Evolutionary conservation across 2,888 invertebrate species (phyloP).

Genomic region (Blastobasis adustella): DNA sequence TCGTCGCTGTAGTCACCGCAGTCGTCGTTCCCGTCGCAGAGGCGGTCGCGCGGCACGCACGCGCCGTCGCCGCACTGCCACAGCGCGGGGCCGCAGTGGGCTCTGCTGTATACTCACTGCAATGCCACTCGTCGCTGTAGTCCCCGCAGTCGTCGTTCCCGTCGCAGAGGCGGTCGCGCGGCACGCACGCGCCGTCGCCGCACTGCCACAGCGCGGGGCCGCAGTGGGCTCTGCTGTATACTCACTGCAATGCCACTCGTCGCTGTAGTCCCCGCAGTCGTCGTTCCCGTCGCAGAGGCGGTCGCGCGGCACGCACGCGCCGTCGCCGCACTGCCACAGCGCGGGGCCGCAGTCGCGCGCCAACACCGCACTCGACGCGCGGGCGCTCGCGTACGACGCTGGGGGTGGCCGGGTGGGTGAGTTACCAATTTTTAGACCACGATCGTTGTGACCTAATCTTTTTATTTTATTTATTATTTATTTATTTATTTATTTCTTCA

Average conservation of each 20-base stretch:
- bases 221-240: slow-evolving; percentile 11
- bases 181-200: slow-evolving; percentile 83
- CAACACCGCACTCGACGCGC: slow-evolving; percentile 53
- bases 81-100: slow-evolving; percentile 19
- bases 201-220: slow-evolving; percentile 72
- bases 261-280: slow-evolving; percentile 82
- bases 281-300: slow-evolving; percentile 83
- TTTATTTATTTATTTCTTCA: too few relatives aligned
- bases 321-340: slow-evolving; percentile 81
- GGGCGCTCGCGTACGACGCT: slow-evolving; percentile 58
- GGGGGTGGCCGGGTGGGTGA: slow-evolving; percentile 16
- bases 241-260: slow-evolving; percentile 77
- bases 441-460: too few relatives aligned
- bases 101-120: slow-evolving; percentile 57
- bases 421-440: too few relatives aligned
- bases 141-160: slow-evolving; percentile 84
- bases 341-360: slow-evolving; percentile 45
- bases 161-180: slow-evolving; percentile 80
- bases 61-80: slow-evolving; percentile 82
- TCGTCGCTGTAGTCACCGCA: slow-evolving; percentile 82
- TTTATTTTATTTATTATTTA: too few relatives aligned
- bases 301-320: slow-evolving; percentile 80
- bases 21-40: slow-evolving; percentile 84
- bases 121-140: slow-evolving; percentile 77
- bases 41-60: slow-evolving; percentile 78